These are phyloP conservation scores for Crioceris asparagi DNA, from an alignment of 2,888 invertebrate species.

Conservation along the genomic window DNA sequence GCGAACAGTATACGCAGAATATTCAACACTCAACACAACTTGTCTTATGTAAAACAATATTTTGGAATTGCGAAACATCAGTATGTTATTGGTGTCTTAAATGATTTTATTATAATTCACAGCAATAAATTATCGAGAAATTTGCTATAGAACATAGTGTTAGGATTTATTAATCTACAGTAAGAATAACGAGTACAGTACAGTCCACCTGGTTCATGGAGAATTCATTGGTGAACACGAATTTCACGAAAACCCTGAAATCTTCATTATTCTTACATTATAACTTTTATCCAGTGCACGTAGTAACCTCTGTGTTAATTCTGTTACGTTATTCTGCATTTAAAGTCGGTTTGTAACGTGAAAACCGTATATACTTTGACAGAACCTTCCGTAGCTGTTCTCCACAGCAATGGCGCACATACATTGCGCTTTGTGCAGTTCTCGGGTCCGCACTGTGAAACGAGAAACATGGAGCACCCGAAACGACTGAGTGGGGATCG, in stretches of 20 bases:
- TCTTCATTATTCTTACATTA: constrained; percentile 73
- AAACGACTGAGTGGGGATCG: constrained; percentile 40
- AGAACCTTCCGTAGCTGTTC: constrained; percentile 38
- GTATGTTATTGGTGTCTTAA: constrained; percentile 10
- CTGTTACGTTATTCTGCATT: constrained; percentile 75
- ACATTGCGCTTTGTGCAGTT: constrained; percentile 41
- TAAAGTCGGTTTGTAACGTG: constrained; percentile 45
- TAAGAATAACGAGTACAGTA: constrained; percentile 27
- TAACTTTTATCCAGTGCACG: constrained; percentile 94
- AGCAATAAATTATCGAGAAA: constrained; percentile 16
- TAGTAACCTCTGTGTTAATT: constrained; percentile 92
- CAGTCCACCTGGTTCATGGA: constrained; percentile 32
- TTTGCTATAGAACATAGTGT: constrained; percentile 14
- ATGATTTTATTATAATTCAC: constrained; percentile 12
- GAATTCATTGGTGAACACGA: constrained; percentile 24
- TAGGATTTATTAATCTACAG: constrained; percentile 24
- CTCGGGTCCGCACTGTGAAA: constrained; percentile 39
- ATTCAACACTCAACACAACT: constrained; percentile 19
- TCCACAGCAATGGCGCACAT: constrained; percentile 41
- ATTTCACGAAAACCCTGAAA: constrained; percentile 26
- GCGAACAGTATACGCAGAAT: constrained; percentile 16
- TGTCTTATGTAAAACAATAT: constrained; percentile 27
- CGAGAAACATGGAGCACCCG: constrained; percentile 40
- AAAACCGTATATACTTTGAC: constrained; percentile 38
- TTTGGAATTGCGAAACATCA: constrained; percentile 28